Conservation (phyloP, 64 coral and sea anemone genomes). For the Porites lutea region DNA sequence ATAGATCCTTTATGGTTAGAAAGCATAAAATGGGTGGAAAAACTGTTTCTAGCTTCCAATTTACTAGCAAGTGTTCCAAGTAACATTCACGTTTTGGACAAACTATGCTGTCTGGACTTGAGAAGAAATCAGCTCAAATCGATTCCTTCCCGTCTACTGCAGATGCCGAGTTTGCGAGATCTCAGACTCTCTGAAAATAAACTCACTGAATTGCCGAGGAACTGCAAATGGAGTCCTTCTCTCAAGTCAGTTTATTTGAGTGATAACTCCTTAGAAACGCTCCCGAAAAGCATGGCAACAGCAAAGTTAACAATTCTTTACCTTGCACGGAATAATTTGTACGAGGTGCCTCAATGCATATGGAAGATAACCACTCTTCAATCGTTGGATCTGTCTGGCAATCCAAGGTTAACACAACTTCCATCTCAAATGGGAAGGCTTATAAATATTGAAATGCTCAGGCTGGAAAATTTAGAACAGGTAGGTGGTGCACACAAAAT, state of each 20-base stretch:
- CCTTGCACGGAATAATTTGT: constrained; percentile 84
- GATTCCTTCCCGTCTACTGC: constrained; percentile 72
- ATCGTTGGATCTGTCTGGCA: constrained; percentile 86
- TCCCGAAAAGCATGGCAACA: constrained; percentile 72
- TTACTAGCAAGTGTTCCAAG: constrained; percentile 69
- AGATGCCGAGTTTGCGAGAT: constrained; percentile 73
- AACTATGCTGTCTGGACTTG: constrained; percentile 78
- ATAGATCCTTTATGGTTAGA: constrained; percentile 75
- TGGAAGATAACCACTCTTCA: constrained; percentile 76
- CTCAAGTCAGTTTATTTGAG: constrained; percentile 78
- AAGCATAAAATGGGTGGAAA: constrained; percentile 82
- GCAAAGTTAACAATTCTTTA: constrained; percentile 76
- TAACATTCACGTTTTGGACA: constrained; percentile 73
- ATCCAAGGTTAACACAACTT: constrained; percentile 80
- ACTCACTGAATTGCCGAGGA: constrained; percentile 79
- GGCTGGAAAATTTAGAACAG: constrained; percentile 90
- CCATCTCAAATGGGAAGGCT: constrained; percentile 91
- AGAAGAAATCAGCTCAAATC: constrained; percentile 76
- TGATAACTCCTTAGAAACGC: constrained; percentile 73
- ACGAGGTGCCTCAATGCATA: constrained; percentile 84
- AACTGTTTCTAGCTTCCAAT: constrained; percentile 74
- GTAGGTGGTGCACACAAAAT: constrained; percentile 21
- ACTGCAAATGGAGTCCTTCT: constrained; percentile 66
- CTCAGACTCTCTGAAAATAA: constrained; percentile 80
- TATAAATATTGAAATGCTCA: constrained; percentile 73